Conservation (phyloP, 2,888 invertebrate species). For the Sphaerophoria rueppellii region DNA sequence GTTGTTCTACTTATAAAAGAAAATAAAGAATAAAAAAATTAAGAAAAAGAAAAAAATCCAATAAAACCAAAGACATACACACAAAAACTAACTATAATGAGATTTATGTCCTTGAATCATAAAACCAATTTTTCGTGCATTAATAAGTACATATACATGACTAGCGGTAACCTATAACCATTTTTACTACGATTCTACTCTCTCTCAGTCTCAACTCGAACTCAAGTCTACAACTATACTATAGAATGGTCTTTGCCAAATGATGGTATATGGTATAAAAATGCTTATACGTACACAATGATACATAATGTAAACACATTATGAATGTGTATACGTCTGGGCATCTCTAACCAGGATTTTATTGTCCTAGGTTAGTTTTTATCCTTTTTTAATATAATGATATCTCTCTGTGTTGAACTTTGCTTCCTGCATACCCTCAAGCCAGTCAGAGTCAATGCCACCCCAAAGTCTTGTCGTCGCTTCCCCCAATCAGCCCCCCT, state of each 20-base stretch:
- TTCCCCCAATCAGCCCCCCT: neutral
- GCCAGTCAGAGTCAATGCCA: constrained; percentile 24
- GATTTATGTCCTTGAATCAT: constrained; percentile 82
- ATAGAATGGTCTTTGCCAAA: constrained; percentile 49
- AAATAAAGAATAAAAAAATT: constrained; percentile 35
- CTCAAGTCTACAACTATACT: constrained; percentile 30
- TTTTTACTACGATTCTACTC: constrained; percentile 59
- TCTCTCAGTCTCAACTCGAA: neutral
- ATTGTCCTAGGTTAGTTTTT: constrained; percentile 76
- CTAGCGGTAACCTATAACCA: constrained; percentile 39
- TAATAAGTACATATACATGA: constrained; percentile 22
- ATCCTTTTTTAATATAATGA: constrained; percentile 74
- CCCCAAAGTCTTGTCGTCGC: neutral
- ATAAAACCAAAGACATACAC: constrained; percentile 43
- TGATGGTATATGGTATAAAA: constrained; percentile 23
- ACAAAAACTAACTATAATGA: constrained; percentile 77
- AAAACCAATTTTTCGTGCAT: constrained; percentile 80
- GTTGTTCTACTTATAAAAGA: constrained; percentile 66
- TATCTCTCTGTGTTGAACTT: constrained; percentile 68
- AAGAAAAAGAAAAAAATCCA: constrained; percentile 26
- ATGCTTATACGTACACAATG: neutral
- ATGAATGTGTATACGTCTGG: constrained; percentile 63
- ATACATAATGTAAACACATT: constrained; percentile 59
- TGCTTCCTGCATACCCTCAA: constrained; percentile 60
- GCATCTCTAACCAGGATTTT: constrained; percentile 75